These are phyloP conservation scores for Dipus sagitta DNA, from an alignment of 2,797 vertebrate genomes.

Conservation along the genomic window DNA sequence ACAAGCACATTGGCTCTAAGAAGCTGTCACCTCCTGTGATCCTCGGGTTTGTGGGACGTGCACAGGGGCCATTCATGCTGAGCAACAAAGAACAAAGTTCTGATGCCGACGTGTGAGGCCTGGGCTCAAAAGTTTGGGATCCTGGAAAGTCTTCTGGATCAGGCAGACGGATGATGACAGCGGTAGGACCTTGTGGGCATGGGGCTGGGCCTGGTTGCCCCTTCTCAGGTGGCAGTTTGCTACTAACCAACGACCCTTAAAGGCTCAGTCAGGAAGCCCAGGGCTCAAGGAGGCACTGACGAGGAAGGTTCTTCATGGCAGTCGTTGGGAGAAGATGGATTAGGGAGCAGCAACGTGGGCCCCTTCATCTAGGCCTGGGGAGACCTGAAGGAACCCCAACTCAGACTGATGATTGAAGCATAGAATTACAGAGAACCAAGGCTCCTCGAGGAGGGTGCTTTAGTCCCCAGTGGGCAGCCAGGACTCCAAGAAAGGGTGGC, in stretches of 20 bases:
- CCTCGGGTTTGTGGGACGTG: neutral
- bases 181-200: neutral
- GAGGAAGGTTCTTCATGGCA: neutral
- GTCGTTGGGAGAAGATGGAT: neutral
- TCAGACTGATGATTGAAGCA: neutral
- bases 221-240: neutral
- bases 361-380: neutral
- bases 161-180: neutral
- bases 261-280: neutral
- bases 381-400: neutral
- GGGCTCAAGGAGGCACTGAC: neutral
- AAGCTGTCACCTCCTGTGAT: neutral
- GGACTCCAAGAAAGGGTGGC: neutral
- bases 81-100: neutral
- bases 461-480: neutral
- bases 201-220: neutral
- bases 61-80: neutral
- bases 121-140: no score
- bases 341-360: no score
- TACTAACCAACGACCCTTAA: neutral
- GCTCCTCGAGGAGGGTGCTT: neutral
- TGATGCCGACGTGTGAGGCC: rapidly evolving
- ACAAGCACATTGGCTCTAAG: rapidly evolving
- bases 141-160: neutral
- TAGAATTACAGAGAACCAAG: neutral